Evolutionary conservation across 2,113 vertebrate species (phyloP), one percentile per base, ranked within the genome.

Genomic region (Puntigrus tetrazona): DNA sequence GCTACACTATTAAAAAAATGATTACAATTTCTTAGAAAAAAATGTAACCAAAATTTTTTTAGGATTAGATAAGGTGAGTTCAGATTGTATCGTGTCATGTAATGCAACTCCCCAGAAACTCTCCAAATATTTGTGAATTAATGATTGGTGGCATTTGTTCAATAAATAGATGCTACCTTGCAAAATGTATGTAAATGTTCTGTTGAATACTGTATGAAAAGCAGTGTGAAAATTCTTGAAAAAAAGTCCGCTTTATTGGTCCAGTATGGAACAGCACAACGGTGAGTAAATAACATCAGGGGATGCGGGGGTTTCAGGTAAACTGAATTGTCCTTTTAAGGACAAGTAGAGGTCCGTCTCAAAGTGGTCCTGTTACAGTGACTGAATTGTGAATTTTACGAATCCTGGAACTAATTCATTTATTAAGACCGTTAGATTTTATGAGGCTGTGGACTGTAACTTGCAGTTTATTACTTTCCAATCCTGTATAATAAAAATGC

Each of bases 391-490:
- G 61, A 1, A 0, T 6, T 38, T 47, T 55, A 83, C 1, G 16
- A 41, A 84, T 52, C 10, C 73, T 81, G 29, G 79, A 83, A 41
- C 57, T 88, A 78, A 88, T 91, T 93, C 86, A 89, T 92, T 93
- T 92, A 90, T 91, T 90, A 91, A 91, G 89, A 87, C 87, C 90
- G 92, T 92, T 89, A 92, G 89, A 91, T 92, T 94, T 94, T 92
- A 94, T 92, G 91, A 91, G 88, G 88, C 91, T 91, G 87, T 91
- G 85, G 88, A 91, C 87, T 88, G 88, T 87, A 91, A 91, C 90
- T 89, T 87, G 85, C 89, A 87, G 88, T 92, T 91, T 91, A 92
- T 91, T 92, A 90, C 89, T 78, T 88, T 87, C 83, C 77, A 72
- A 82, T 92, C 90, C 86, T 9, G 31, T 84, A 80, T 77, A 67